Conservation (phyloP, 2,888 invertebrate genomes). For the Netelia melanura region DNA sequence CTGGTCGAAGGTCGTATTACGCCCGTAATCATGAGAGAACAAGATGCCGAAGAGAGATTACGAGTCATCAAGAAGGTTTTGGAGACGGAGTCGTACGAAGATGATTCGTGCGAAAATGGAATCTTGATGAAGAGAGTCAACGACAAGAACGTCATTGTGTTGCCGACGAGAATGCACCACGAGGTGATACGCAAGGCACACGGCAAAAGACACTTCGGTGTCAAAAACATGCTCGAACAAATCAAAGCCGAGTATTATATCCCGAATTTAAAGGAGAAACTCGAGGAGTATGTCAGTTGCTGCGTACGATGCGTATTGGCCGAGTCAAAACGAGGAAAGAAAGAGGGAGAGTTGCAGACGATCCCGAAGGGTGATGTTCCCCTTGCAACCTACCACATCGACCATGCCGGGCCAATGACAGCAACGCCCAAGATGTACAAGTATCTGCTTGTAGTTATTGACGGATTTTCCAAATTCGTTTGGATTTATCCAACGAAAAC, state of each 20-base stretch:
- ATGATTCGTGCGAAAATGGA: slow-evolving; percentile 39
- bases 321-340: slow-evolving; percentile 73
- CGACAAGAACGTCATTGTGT: slow-evolving; percentile 48
- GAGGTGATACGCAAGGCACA: slow-evolving; percentile 59
- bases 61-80: slow-evolving; percentile 23
- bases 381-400: slow-evolving; percentile 76
- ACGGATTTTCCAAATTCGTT: slow-evolving; percentile 77
- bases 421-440: slow-evolving; percentile 76
- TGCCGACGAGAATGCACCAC: slow-evolving; percentile 43
- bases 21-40: slow-evolving; percentile 11
- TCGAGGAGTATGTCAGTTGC: slow-evolving; percentile 60
- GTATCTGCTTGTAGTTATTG: slow-evolving; percentile 76
- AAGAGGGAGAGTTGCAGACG: slow-evolving; percentile 74
- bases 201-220: slow-evolving; percentile 60
- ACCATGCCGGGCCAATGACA: slow-evolving; percentile 78
- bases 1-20: slow-evolving; percentile 28
- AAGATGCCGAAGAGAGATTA: slow-evolving; percentile 51
- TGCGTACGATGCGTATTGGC: slow-evolving; percentile 75
- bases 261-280: slow-evolving; percentile 55
- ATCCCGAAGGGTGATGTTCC: slow-evolving; percentile 76
- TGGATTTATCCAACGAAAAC: slow-evolving; percentile 78
- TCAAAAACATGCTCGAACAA: slow-evolving; percentile 50
- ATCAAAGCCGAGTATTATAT: slow-evolving; percentile 64
- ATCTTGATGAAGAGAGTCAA: not conserved
- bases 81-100: slow-evolving; percentile 45